Percentiles rank a stretch among this genome's conserved stretches.
phyloP scores from a whole-genome alignment of 64 coral and sea anemone genomes.

The Exaiptasia diaphana region DNA sequence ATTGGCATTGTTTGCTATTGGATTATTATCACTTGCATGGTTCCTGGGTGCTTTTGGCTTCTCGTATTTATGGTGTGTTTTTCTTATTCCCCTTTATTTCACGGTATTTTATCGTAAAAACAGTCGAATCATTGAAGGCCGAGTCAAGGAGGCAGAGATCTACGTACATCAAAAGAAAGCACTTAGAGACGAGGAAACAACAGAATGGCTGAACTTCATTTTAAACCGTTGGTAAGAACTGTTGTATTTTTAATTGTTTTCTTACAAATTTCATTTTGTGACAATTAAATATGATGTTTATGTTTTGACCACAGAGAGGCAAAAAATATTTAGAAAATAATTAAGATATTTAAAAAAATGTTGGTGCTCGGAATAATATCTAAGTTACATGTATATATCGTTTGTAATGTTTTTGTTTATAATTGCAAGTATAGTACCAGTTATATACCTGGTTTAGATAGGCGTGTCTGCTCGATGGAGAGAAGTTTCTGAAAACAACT shows the following conservation, averaged over 20 bases:
- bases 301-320: background rate
- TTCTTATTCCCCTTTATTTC: constrained; percentile 77
- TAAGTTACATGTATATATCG: too few relatives aligned
- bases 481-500: too few relatives aligned
- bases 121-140: constrained; percentile 50
- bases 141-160: constrained; percentile 71
- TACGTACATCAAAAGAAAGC: constrained; percentile 83
- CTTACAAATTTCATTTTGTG: background rate
- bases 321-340: too few relatives aligned
- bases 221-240: constrained; percentile 82
- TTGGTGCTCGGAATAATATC: too few relatives aligned
- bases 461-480: too few relatives aligned
- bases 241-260: too few relatives aligned
- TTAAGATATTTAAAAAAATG: too few relatives aligned
- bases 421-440: too few relatives aligned
- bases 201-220: constrained; percentile 90
- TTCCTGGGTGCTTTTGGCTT: constrained; percentile 66
- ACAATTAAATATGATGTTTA: background rate
- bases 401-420: too few relatives aligned
- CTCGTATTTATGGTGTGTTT: constrained; percentile 65
- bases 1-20: constrained; percentile 71
- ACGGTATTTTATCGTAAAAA: constrained; percentile 88
- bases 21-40: constrained; percentile 54
- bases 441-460: too few relatives aligned
- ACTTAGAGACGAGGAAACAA: constrained; percentile 80